Evolutionary conservation across 2,888 invertebrate species (phyloP).

Genomic region (Scaptomyza reducta): DNA sequence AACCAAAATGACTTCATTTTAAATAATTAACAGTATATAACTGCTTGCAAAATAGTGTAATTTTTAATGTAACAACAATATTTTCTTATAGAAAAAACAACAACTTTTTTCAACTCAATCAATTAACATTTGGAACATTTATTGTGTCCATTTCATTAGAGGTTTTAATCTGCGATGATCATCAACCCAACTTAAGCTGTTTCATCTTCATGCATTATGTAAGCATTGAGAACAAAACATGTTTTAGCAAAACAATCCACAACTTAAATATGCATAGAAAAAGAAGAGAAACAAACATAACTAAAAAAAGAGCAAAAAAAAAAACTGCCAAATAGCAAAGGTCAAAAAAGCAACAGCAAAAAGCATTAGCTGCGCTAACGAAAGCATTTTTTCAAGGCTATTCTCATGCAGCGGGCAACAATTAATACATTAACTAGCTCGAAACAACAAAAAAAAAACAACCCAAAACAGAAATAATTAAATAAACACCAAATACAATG

Average conservation of each 20-base stretch:
- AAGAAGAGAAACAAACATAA: slow-evolving; percentile 38
- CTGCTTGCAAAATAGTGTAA: no score
- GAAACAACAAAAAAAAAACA: slow-evolving; percentile 5
- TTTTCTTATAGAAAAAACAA: no score
- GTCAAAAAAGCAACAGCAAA: slow-evolving; percentile 50
- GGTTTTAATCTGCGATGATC: slow-evolving; percentile 21
- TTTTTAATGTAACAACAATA: no score
- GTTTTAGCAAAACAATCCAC: slow-evolving; percentile 33
- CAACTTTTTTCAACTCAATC: no score
- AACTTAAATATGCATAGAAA: neutral
- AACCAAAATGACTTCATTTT: no score
- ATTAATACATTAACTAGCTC: slow-evolving; percentile 50
- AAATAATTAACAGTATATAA: no score
- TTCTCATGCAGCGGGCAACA: slow-evolving; percentile 71
- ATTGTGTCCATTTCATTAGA: neutral
- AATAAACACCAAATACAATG: slow-evolving; percentile 35
- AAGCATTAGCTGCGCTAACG: slow-evolving; percentile 45
- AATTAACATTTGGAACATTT: no score
- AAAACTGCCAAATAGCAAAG: slow-evolving; percentile 68
- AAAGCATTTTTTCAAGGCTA: slow-evolving; percentile 64
- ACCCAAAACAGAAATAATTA: slow-evolving; percentile 66
- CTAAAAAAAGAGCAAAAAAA: no score
- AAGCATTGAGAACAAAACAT: slow-evolving; percentile 60
- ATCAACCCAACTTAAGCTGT: slow-evolving; percentile 28
- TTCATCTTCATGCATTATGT: slow-evolving; percentile 54